Percentiles rank a stretch among this genome's conserved stretches.
Conservation (phyloP, 2,113 vertebrate species). For the Myrmecophaga tridactyla region DNA sequence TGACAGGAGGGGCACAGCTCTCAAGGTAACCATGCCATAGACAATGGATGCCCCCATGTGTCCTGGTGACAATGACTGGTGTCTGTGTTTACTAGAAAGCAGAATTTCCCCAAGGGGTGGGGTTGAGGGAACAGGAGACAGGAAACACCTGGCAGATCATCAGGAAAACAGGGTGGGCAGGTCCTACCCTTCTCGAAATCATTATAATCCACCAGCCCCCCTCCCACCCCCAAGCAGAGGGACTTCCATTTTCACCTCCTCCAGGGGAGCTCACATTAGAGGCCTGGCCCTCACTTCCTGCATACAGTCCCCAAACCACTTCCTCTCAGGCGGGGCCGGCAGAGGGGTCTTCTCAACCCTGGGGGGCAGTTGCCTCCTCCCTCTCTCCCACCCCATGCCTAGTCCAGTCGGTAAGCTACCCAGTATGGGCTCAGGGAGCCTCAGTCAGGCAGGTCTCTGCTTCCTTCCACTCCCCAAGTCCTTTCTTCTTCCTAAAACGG, state of each 20-base stretch:
- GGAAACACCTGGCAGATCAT: conserved; percentile 74
- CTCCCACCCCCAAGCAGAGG: not conserved
- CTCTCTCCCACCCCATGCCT: not conserved
- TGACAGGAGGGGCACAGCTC: not conserved
- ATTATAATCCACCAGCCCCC: not conserved
- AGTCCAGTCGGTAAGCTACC: not conserved
- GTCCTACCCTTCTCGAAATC: conserved; percentile 50
- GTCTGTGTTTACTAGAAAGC: conserved; percentile 59
- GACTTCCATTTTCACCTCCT: conserved; percentile 41
- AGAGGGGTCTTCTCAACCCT: not conserved
- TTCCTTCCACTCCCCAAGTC: not conserved
- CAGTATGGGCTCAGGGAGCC: not conserved
- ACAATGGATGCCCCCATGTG: not conserved
- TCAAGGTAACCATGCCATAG: not conserved
- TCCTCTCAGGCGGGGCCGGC: conserved; percentile 42
- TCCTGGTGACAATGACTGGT: not conserved
- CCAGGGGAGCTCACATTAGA: not conserved
- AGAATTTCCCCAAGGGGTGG: not conserved
- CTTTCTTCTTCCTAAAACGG: conserved; percentile 23
- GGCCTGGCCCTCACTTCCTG: conserved; percentile 61
- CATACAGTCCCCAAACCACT: conserved; percentile 37
- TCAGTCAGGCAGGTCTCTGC: not conserved
- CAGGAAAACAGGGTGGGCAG: conserved; percentile 61
- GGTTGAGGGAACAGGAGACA: conserved; percentile 5
- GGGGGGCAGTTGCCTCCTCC: not conserved